phyloP scores from a whole-genome alignment of 2,888 invertebrate genomes.

The Chrysolina americana region DNA sequence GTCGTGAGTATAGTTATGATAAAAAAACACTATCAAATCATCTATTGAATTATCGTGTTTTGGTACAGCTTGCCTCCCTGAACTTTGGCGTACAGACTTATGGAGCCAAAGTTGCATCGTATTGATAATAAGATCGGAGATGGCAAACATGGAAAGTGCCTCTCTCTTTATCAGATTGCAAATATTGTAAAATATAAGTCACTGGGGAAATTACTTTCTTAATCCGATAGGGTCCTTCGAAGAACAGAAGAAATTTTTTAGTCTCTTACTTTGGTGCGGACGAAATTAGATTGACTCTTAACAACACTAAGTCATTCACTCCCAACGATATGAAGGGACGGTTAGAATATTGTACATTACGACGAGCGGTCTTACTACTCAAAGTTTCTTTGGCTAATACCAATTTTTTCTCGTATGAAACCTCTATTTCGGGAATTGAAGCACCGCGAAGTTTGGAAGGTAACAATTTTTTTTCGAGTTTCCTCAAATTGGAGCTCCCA shows the following conservation, averaged over 20 bases:
- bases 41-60: neutral
- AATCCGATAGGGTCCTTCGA: conserved; percentile 26
- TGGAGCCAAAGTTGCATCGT: conserved; percentile 5
- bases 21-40: too few relatives aligned
- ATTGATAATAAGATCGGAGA: neutral
- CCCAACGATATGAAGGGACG: too few relatives aligned
- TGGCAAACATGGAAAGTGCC: conserved; percentile 13
- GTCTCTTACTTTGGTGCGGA: conserved; percentile 12
- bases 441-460: neutral
- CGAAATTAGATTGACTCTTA: neutral
- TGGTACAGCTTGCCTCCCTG: neutral
- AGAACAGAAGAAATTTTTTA: conserved; percentile 6
- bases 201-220: conserved; percentile 4
- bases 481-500: neutral
- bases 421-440: neutral
- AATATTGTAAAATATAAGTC: conserved; percentile 11
- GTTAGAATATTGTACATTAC: too few relatives aligned
- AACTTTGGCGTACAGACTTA: too few relatives aligned
- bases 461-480: too few relatives aligned
- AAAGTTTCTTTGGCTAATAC: neutral
- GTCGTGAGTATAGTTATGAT: too few relatives aligned
- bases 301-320: too few relatives aligned
- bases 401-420: neutral
- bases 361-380: neutral
- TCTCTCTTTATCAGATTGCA: neutral